Conservation (phyloP, 2,113 vertebrate species). For the Anolis carolinensis region DNA sequence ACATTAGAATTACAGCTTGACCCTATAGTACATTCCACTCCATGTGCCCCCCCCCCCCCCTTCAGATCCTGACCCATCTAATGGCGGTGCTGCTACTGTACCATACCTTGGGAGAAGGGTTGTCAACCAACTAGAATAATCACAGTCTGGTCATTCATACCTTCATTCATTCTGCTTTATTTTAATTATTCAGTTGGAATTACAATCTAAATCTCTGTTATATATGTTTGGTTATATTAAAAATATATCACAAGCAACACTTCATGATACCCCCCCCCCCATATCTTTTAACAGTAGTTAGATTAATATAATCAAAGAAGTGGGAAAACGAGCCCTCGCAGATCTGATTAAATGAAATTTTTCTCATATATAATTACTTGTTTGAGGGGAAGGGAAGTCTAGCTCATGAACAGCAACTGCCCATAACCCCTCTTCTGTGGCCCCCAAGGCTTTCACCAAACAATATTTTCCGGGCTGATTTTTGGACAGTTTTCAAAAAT, state of each 20-base stretch:
- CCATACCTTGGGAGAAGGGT: not conserved
- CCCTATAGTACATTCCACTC: not conserved
- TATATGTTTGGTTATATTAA: not conserved
- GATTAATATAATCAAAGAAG: not conserved
- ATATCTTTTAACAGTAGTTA: not conserved
- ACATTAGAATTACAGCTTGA: not conserved
- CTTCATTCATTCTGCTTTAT: not conserved
- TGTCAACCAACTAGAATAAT: not conserved
- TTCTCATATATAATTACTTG: not conserved
- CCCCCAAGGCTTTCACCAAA: too few species aligned
- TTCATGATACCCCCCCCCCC: not conserved
- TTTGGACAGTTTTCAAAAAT: too few species aligned
- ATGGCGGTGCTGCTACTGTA: not conserved
- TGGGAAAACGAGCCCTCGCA: not conserved
- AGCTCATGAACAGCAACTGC: too few species aligned
- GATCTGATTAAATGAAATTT: not conserved
- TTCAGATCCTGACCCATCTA: not conserved
- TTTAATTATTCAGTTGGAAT: conserved; percentile 19
- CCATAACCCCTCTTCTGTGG: too few species aligned
- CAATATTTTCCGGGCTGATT: too few species aligned
- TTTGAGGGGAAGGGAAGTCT: too few species aligned
- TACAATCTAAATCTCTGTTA: not conserved
- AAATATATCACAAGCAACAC: not conserved
- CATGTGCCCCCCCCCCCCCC: not conserved
- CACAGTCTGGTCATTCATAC: not conserved